These are phyloP conservation scores for Hafferia zeledoni DNA, from an alignment of 2,797 vertebrate species.

Conservation along the genomic window DNA sequence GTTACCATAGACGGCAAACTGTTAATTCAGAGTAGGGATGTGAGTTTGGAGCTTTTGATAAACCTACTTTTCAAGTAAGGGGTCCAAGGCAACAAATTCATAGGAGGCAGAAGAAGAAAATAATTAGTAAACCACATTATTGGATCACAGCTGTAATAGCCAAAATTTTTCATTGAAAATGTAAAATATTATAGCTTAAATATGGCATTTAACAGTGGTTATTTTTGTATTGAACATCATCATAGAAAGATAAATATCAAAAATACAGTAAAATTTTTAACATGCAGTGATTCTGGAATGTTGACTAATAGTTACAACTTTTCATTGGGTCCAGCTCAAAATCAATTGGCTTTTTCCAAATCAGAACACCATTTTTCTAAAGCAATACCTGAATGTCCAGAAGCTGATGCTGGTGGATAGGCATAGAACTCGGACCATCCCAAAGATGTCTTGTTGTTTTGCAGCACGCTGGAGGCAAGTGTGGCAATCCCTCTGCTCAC, in stretches of 20 bases:
- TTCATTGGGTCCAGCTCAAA: neutral
- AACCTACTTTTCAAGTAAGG: neutral
- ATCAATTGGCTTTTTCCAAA: neutral
- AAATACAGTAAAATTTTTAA: neutral
- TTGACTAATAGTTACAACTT: neutral
- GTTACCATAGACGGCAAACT: neutral
- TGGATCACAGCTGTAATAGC: neutral
- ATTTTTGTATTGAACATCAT: neutral
- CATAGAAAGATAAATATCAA: neutral
- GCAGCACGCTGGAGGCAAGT: rapidly evolving
- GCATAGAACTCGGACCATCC: neutral
- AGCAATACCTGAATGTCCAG: neutral
- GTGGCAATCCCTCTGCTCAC: neutral
- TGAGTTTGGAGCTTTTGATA: neutral
- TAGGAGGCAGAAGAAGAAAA: neutral
- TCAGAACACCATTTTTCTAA: neutral
- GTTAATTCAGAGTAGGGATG: neutral
- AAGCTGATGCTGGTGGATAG: neutral
- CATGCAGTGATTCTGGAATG: neutral
- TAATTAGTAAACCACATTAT: neutral
- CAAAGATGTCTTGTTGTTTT: neutral
- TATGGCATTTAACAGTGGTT: neutral
- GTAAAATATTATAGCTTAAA: neutral
- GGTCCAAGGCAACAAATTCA: neutral
- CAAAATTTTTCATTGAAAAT: neutral